phyloP scores from a whole-genome alignment of 2,113 vertebrate species.

The Prochilodus magdalenae region DNA sequence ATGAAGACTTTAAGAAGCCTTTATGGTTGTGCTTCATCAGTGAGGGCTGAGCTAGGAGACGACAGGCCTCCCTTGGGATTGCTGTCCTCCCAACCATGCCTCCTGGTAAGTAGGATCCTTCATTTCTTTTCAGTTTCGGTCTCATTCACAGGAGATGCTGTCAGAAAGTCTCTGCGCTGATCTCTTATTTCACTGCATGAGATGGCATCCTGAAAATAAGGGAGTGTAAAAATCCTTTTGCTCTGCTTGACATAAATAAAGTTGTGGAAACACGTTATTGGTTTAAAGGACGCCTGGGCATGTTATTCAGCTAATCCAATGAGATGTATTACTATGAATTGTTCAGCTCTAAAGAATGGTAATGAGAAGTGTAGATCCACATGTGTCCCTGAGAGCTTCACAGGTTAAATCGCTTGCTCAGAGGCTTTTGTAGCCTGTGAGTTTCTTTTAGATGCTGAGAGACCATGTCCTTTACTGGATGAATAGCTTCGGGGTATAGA shows the following conservation, averaged over 20 bases:
- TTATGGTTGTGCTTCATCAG: constrained; percentile 60
- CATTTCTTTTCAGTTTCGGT: constrained; percentile 34
- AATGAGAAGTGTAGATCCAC: too few relatives aligned
- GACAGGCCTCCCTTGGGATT: constrained; percentile 33
- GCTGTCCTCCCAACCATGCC: constrained; percentile 18
- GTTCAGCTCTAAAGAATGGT: too few relatives aligned
- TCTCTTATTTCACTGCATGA: constrained; percentile 6
- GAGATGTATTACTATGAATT: too few relatives aligned
- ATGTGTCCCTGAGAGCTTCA: not conserved
- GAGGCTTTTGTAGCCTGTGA: constrained; percentile 30
- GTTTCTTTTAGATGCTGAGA: constrained; percentile 12
- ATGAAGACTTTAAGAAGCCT: constrained; percentile 60
- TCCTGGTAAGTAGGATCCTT: constrained; percentile 10
- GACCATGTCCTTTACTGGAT: constrained; percentile 15
- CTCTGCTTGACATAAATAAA: constrained; percentile 3
- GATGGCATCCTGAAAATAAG: not conserved
- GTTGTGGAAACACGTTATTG: constrained; percentile 17
- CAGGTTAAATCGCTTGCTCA: constrained; percentile 9
- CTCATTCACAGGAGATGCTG: not conserved
- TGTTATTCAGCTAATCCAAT: too few relatives aligned
- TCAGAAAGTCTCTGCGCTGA: constrained; percentile 22
- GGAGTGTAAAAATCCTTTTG: not conserved
- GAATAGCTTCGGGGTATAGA: constrained; percentile 14
- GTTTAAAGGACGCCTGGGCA: not conserved
- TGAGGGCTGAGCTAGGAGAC: constrained; percentile 34